A percentile compares a stretch with the other conserved stretches of the same genome.
phyloP scores from a whole-genome alignment of 2,797 vertebrate species.

The Smutsia gigantea region DNA sequence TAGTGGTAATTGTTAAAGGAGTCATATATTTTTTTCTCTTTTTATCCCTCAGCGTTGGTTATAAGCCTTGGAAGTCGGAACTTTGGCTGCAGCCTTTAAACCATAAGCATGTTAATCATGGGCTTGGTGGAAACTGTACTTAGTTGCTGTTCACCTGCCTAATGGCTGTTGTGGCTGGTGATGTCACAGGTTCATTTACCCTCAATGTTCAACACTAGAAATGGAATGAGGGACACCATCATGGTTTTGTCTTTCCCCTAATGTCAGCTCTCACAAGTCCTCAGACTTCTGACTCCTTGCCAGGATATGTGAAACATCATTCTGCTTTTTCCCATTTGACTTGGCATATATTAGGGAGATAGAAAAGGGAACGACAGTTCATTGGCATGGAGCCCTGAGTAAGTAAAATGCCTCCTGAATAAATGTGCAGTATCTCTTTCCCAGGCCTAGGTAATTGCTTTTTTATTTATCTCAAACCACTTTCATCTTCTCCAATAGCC shows the following conservation, averaged over 20 bases:
- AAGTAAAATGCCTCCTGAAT: slow-evolving; percentile 66
- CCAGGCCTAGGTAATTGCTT: slow-evolving; percentile 75
- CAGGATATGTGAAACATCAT: neutral
- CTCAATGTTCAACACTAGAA: neutral
- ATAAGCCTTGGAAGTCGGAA: neutral
- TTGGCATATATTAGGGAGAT: slow-evolving; percentile 44
- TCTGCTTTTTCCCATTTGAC: slow-evolving; percentile 2
- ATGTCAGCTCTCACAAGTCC: slow-evolving; percentile 9
- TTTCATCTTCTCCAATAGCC: slow-evolving; percentile 70
- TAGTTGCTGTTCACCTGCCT: neutral
- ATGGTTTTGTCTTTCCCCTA: slow-evolving; percentile 40
- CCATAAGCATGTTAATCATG: neutral
- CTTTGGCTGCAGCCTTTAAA: neutral
- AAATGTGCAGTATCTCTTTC: slow-evolving; percentile 62
- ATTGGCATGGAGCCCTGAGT: slow-evolving; percentile 64
- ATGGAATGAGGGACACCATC: neutral
- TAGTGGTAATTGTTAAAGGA: neutral
- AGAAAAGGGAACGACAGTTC: slow-evolving; percentile 17
- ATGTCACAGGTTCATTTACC: neutral
- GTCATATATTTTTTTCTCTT: neutral
- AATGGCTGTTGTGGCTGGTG: neutral
- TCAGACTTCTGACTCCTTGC: slow-evolving; percentile 9
- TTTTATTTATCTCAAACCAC: slow-evolving; percentile 80
- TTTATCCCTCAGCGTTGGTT: neutral
- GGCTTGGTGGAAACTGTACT: neutral